Base-by-base conservation (phyloP, 2,888 invertebrate species). In the Eilema sororculum region DNA sequence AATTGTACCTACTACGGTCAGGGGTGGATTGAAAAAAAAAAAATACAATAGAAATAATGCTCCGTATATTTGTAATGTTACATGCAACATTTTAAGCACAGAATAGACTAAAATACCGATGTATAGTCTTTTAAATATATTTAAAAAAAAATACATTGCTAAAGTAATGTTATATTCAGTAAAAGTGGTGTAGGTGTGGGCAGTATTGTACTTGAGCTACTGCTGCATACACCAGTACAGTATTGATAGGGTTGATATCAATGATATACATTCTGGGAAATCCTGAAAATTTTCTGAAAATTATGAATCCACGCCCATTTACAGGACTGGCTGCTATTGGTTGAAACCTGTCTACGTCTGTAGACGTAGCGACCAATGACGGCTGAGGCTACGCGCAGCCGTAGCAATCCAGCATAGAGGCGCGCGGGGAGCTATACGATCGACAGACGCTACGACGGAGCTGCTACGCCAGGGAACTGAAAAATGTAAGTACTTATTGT, bases 201-300 rank as follows among this genome's bases (percentile, higher is more conserved):
- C 13, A 37, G n/a, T 60, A 62, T 71, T 25, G 59, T 41, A 65
- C 46, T 58, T 28, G 41, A 60, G 69, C 64, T 58, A 10, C 58
- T 66, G 62, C 61, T 76, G 25, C 56, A 61, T 72, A 62, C 59
- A 69, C 58, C 67, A 33, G 61, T 68, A 63, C 67, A 87, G 85
- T 86, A 86, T 88, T 85, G 84, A 84, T 84, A 86, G 86, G 85
- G 85, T 88, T 86, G 84, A 78, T 82, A 80, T 33, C 33, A 82
- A 80, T 84, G 84, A 79, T 89, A 89, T 71, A 79, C 80, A 87
- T 89, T 90, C 91, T 90, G 86, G 86, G 87, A 84, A 79, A 84
- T 89, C 83, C 94, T 94, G 93, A 93, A 94, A 93, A 89, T 91
- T 93, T 94, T 94, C 95, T 90, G 95, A 94, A 95, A 94, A 88